These are phyloP conservation scores for Oceanodroma leucorhoa DNA, from an alignment of 2,797 vertebrate species.

Conservation along the genomic window DNA sequence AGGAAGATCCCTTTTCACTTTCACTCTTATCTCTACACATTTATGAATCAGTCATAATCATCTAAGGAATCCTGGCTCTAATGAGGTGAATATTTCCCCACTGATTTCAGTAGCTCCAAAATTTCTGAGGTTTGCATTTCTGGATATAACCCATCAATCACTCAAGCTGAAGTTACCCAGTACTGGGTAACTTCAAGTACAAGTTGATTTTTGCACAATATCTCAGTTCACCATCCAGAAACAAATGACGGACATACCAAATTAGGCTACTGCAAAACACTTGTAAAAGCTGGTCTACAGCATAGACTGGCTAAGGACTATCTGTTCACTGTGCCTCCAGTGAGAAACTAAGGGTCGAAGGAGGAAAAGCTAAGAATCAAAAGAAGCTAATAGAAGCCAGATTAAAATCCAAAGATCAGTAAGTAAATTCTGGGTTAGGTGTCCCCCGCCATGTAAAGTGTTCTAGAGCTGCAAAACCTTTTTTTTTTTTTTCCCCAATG, in stretches of 20 bases:
- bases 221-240: not conserved
- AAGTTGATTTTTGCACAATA: not conserved
- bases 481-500: not conserved
- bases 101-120: not conserved
- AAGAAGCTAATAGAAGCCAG: not conserved
- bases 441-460: not conserved
- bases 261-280: not conserved
- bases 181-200: not conserved
- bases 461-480: not conserved
- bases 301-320: not conserved
- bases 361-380: not conserved
- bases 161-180: not conserved
- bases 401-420: not conserved
- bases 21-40: not conserved
- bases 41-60: not conserved
- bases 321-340: not conserved
- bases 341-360: not conserved
- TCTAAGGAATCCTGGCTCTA: not conserved
- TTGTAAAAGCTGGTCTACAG: not conserved
- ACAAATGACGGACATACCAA: not conserved
- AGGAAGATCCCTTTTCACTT: fast-evolving
- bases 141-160: not conserved
- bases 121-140: not conserved
- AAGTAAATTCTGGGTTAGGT: not conserved
- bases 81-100: not conserved